Base-by-base conservation (phyloP, 1,140 invertebrate genomes). In the Tachypleus tridentatus region DNA sequence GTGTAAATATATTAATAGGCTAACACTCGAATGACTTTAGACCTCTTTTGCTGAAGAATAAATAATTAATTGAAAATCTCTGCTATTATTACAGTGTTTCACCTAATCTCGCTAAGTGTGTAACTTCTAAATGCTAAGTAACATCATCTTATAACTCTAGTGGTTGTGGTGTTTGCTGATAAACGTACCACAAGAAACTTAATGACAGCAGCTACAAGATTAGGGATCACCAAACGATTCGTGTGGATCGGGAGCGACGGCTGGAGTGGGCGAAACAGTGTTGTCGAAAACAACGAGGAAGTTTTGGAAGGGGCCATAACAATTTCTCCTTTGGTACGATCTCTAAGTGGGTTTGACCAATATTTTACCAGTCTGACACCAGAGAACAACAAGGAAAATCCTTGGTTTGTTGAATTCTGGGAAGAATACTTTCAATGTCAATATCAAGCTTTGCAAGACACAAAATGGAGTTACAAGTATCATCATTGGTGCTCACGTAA, bases 371-470 rank as follows among this genome's bases (percentile, higher is more conserved):
- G 60, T n/a, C 70, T 83, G 8, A 72, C 60, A 3, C 71, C 77
- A 1, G 67, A 60, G 50, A 68, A 72, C 0, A 77, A 76, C 63
- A 70, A 74, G 11, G 57, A 61, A 3, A 69, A 78, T 74, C 68
- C 79, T 47, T 83, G 82, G 86, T 85, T 86, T 64, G 65, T 73
- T 3, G 86, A 88, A 72, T 83, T 83, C 69, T 87, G 85, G 86
- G 76, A 79, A 54, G 77, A 80, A 9, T 79, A 82, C 60, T 86
- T 86, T 68, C 64, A 72, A 53, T 82, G 80, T 69, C 67, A 62
- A 48, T 60, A 69, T 58, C 47, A 48, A 4, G 52, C 10, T 6
- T 62, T 65, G 48, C 51, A 64, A 7, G 58, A 59, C 29, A 73
- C 68, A 5, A 68, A 64, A 2, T 73, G 70, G 62, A 73, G 68